phyloP scores from a whole-genome alignment of 2,797 vertebrate genomes.

The Trichosurus vulpecula region DNA sequence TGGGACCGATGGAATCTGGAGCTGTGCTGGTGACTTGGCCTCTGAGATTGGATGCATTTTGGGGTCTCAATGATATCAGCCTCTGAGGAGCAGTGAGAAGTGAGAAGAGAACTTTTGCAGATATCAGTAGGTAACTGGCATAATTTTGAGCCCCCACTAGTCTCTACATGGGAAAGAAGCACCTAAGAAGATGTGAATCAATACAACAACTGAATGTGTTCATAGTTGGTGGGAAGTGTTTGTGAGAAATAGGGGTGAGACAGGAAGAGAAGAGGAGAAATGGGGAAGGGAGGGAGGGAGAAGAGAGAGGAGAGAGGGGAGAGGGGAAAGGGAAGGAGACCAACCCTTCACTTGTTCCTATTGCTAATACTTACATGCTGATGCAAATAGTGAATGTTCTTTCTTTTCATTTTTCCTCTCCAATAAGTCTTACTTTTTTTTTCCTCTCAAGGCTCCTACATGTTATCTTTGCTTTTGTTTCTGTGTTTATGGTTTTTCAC shows the following conservation, averaged over 20 bases:
- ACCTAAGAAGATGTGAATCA: too few species aligned
- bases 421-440: not conserved
- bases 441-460: not conserved
- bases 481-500: constrained; percentile 42
- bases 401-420: not conserved
- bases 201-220: too few species aligned
- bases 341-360: not conserved
- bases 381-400: not conserved
- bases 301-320: not conserved
- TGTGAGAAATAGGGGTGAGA: not conserved
- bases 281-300: too few species aligned
- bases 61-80: too few species aligned
- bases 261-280: not conserved
- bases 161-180: too few species aligned
- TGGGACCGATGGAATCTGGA: too few species aligned
- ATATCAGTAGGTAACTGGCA: too few species aligned
- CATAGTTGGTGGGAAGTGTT: not conserved
- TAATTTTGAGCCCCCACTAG: too few species aligned
- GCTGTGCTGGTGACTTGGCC: too few species aligned
- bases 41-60: too few species aligned
- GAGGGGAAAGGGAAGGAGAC: not conserved
- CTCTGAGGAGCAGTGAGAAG: too few species aligned
- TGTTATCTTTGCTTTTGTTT: constrained; percentile 51
- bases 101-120: too few species aligned
- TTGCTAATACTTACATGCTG: not conserved